A percentile compares a stretch with the other conserved stretches of the same genome.
Conservation (phyloP, 30 jellyfish, hydroid and myxozoan genomes). For the Sanderia malayensis region DNA sequence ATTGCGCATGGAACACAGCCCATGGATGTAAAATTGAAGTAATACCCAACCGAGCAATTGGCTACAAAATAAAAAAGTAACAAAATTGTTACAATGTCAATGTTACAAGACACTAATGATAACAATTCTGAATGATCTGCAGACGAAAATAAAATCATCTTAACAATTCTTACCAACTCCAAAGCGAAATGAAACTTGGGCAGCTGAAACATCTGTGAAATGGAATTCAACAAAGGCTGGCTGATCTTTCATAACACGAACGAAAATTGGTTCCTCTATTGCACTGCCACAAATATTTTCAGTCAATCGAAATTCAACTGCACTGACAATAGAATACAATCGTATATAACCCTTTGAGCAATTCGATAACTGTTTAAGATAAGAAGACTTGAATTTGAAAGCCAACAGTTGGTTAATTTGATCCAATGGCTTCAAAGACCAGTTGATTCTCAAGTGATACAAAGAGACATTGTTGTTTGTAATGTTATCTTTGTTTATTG, state of each 20-base stretch:
- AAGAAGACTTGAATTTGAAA: slow-evolving; percentile 10
- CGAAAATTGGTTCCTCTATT: neutral
- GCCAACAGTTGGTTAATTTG: slow-evolving; percentile 10
- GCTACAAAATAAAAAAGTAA: neutral
- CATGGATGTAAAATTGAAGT: slow-evolving; percentile 6
- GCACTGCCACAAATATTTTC: slow-evolving; percentile 23
- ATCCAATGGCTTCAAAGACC: neutral
- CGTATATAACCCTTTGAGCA: slow-evolving; percentile 20
- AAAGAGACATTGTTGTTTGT: slow-evolving; percentile 1
- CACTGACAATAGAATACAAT: neutral
- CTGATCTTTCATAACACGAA: neutral
- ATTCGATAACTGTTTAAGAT: slow-evolving; percentile 9
- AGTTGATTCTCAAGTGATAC: slow-evolving; percentile 9
- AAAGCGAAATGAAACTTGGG: neutral
- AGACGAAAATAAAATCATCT: no score
- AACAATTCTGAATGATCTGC: no score
- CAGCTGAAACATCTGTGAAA: neutral
- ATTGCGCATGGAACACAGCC: slow-evolving; percentile 19
- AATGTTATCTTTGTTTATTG: neutral
- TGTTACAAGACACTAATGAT: no score
- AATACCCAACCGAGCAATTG: slow-evolving; percentile 17
- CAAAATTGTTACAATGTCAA: no score
- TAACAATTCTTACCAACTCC: slow-evolving; percentile 28
- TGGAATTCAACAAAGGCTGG: neutral
- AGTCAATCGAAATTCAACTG: slow-evolving; percentile 9